Evolutionary conservation across 2,113 vertebrate genomes (phyloP), one percentile per base, ranked within the genome.

Genomic region (Cyanoliseus patagonus): DNA sequence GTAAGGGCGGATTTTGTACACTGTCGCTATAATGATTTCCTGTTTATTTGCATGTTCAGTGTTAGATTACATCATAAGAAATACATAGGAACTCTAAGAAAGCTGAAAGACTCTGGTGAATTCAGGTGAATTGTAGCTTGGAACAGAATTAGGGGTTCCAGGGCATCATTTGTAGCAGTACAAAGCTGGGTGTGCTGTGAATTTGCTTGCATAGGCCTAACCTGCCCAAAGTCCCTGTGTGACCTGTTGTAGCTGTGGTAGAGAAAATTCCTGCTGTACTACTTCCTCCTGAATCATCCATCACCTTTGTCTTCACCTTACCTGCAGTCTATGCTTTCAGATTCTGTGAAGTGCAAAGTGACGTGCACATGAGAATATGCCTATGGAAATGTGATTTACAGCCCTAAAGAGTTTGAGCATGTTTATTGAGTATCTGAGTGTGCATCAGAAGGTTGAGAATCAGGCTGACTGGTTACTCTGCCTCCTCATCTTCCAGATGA

Each of bases 361-460:
- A 6, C 1, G 1, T 7, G 4, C 25, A 42, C 13, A 52, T 75
- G 30, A 49, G 57, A 41, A 55, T 33, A 30, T 27, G 11, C 22
- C 20, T 15, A 11, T 73, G 78, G 57, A 83, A 94, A 76, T 0
- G 3, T 55, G 31, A 44, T 80, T 42, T 76, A 57, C 15, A 77
- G 4, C 17, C 30, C 17, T 20, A 18, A 39, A 79, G 42, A 37
- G 4, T 41, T 3, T 44, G 44, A 86, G 41, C 3, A 1, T 0
- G 0, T n/a, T 64, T 7, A 30, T 2, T 8, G 57, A 72, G 10
- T 3, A 6, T 1, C 44, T 33, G 11, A 57, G 39, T 8, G 11
- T 2, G 1, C 35, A 39, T 12, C 19, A 52, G 41, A 19, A 59
- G n/a, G 9, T n/a, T 57, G 66, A 66, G 51, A 39, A 74, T 53